Evolutionary conservation across 2,797 vertebrate genomes (phyloP).

Genomic region (Tiaroga cobitis): DNA sequence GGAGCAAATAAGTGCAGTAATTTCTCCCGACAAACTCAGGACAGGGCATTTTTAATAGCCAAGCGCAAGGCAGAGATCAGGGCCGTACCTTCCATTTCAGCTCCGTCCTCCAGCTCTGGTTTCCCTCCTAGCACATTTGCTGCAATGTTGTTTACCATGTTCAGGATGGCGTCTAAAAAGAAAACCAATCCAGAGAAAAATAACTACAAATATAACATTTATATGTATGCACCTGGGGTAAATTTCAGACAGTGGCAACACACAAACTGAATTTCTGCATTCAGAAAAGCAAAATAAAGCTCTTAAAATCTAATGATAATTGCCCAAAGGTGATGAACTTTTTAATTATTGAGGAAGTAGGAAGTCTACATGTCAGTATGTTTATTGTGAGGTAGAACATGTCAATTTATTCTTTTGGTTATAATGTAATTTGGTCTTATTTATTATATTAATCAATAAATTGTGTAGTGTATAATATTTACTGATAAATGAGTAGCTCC

Average conservation of each 20-base stretch:
- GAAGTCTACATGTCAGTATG: background rate
- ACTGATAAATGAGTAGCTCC: too few relatives aligned
- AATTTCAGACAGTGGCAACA: background rate
- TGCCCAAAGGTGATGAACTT: background rate
- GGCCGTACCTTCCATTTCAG: constrained; percentile 82
- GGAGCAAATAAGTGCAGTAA: constrained; percentile 7
- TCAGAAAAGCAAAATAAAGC: background rate
- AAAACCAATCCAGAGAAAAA: constrained; percentile 13
- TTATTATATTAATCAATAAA: background rate
- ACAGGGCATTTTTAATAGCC: background rate
- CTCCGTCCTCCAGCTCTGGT: constrained; percentile 79
- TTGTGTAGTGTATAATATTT: background rate
- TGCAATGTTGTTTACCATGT: constrained; percentile 99
- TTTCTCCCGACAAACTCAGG: background rate
- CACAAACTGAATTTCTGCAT: background rate
- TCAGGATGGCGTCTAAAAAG: constrained; percentile 91
- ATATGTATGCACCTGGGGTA: background rate
- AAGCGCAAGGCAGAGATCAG: background rate
- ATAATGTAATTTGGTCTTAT: background rate
- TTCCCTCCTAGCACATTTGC: constrained; percentile 96
- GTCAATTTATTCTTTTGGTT: background rate
- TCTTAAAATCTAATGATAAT: background rate
- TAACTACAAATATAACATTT: background rate
- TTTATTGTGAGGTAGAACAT: background rate
- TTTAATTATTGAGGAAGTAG: background rate